A percentile compares a stretch with the other conserved stretches of the same genome.
phyloP scores from a whole-genome alignment of 35 echinoderm and acorn worm genomes.

The Eucidaris tribuloides region DNA sequence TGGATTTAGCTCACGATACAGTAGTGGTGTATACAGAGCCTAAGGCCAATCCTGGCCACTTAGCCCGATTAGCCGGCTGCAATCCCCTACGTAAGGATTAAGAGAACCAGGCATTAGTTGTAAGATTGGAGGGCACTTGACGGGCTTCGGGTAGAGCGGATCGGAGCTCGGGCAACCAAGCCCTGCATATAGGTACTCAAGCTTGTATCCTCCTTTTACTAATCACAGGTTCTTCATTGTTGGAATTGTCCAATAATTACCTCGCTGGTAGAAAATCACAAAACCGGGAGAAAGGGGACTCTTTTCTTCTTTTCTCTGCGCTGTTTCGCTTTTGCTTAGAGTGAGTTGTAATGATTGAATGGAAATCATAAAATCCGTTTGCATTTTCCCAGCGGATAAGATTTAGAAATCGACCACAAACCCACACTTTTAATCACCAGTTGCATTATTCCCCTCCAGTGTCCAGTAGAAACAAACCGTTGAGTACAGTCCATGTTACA shows the following conservation, averaged over 20 bases:
- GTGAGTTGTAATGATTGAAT: background rate
- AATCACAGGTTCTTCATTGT: background rate
- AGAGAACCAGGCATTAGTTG: background rate
- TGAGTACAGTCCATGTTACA: too few species aligned
- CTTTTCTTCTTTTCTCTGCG: background rate
- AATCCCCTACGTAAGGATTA: conserved; percentile 11
- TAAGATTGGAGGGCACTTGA: background rate
- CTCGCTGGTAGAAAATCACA: background rate
- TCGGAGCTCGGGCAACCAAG: background rate
- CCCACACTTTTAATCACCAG: background rate
- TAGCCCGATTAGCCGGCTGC: conserved; percentile 12
- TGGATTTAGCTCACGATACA: background rate
- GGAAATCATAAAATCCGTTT: background rate
- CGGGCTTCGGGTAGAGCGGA: background rate
- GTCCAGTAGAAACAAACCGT: too few species aligned
- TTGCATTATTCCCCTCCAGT: background rate
- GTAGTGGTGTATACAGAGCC: conserved; percentile 19
- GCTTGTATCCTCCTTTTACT: background rate
- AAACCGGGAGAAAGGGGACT: background rate
- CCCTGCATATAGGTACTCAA: background rate
- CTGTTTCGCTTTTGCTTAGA: background rate
- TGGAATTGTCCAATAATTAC: background rate
- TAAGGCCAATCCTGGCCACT: background rate
- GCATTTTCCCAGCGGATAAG: background rate
- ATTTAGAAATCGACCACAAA: background rate